Evolutionary conservation across 1,140 invertebrate species (phyloP), one percentile per base, ranked within the genome.

Genomic region (Catajapyx aquilonaris): DNA sequence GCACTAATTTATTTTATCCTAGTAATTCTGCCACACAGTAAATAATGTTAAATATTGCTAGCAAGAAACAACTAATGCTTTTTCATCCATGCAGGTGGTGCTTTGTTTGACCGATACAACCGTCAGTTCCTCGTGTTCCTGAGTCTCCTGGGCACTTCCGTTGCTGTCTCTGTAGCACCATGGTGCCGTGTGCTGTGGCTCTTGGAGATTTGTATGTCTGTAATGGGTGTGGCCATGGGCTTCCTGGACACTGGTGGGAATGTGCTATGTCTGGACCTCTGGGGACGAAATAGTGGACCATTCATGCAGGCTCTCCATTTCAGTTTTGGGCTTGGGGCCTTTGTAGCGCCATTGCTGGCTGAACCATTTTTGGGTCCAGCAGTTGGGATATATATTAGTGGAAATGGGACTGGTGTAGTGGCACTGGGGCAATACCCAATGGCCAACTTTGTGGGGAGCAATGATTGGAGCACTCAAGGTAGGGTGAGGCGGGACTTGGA

Each of bases 281-380:
- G 64, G 64, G 57, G 57, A 7, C 52, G 54, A 31, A 52, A 57
- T 31, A 61, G 60, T 45, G 55, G 54, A 3, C 62, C 62, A 3
- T 66, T 59, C 39, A 57, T 67, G 41, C 65, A 68, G 46, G 49
- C 60, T 3, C 39, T 68, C 20, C 65, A 67, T 41, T 66, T 66
- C 48, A 56, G 56, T 16, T 66, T 65, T 53, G 63, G 59, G 15
- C 40, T 66, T 21, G 65, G 65, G 20, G 60, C 62, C 2, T 62
- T 64, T 39, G 43, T 66, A 23, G 61, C 64, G 11, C 65, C 65
- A 10, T 48, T 66, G 3, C 41, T 67, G 16, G 56, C 59, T 5
- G 53, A 54, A 20, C 61, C 60, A 15, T 63, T 63, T 38, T 44
- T 59, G 9, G 38, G 35, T 30, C 23, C 31, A 23, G 20, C 21